Base-by-base conservation (phyloP, 2,113 vertebrate genomes). In the Gila orcuttii region DNA sequence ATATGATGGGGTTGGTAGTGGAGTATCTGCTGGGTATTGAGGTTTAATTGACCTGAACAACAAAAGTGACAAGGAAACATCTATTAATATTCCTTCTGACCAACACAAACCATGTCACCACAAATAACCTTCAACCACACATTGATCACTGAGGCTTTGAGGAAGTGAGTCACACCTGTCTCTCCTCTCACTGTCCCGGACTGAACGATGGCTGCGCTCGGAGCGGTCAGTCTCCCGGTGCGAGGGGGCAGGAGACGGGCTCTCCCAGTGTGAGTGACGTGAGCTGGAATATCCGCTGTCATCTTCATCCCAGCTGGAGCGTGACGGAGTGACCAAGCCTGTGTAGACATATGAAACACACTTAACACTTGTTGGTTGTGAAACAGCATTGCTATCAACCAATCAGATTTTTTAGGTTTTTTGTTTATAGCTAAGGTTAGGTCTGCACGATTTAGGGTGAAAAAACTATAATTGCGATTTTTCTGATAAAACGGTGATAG, bases 281-380 rank as follows among this genome's bases (percentile, higher is more conserved):
- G 95, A 90, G 11, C 91, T 95, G 79, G 90, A 88, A 89, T 86
- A 97, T 64, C 96, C 94, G 9, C 95, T 93, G 74, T 99, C 98
- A 19, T 99, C 98, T 76, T 99, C 98, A 57, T 99, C 98, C 98
- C 98, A 99, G 89, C 97, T 95, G 11, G 97, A 98, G 82, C 96
- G 96, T 2, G 98, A 99, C 0, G 98, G 98, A 0, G 98, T 99
- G 36, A 95, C 94, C 84, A 96, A 95, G 90, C 98, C 98, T 99
- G 73, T 59, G 45, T 23, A 80, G 66, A 45, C 9, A 91, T 75
- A 52, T 19, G 13, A 66, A 80, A 25, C 59, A 59, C 57, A 71
- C 36, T 71, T 42, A 28, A 60, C 25, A 77, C n/a, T 19, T 57
- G 11, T 59, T 36, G 11, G 17, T 59, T 19, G 31, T 39, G 52